phyloP scores from a whole-genome alignment of 2,113 vertebrate species.

The Zeus faber region DNA sequence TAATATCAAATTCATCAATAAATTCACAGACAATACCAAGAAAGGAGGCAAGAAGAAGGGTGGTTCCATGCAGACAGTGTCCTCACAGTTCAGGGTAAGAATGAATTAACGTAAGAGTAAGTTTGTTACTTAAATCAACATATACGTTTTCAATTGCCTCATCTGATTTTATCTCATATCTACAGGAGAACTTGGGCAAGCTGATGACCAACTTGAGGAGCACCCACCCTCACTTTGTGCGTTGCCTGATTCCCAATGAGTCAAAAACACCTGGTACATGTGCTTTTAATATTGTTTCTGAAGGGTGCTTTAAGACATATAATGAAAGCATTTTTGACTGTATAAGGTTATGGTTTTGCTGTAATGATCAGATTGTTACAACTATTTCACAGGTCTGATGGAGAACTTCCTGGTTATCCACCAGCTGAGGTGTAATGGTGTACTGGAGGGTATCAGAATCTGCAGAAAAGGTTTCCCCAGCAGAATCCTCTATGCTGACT shows the following conservation, averaged over 20 bases:
- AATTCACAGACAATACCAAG: constrained; percentile 1
- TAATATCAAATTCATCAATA: too few species aligned
- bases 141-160: neutral
- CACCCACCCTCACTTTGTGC: constrained; percentile 62
- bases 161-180: neutral
- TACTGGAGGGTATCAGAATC: constrained; percentile 1
- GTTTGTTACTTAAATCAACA: neutral
- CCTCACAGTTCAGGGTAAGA: constrained; percentile 1
- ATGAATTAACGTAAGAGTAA: neutral
- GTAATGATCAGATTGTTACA: neutral
- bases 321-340: too few species aligned
- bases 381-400: constrained; percentile 45
- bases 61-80: constrained; percentile 63
- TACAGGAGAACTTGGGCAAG: constrained; percentile 39
- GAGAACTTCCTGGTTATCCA: constrained; percentile 38
- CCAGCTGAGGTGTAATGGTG: constrained; percentile 7
- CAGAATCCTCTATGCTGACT: constrained; percentile 1
- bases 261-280: constrained; percentile 47
- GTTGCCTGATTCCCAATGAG: constrained; percentile 59
- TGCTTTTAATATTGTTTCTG: neutral
- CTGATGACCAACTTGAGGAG: constrained; percentile 61
- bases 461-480: neutral
- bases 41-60: constrained; percentile 62
- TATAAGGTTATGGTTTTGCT: too few species aligned
- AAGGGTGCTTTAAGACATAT: neutral